These are phyloP conservation scores for Mirounga angustirostris DNA, from an alignment of 2,113 vertebrate genomes.

Conservation along the genomic window DNA sequence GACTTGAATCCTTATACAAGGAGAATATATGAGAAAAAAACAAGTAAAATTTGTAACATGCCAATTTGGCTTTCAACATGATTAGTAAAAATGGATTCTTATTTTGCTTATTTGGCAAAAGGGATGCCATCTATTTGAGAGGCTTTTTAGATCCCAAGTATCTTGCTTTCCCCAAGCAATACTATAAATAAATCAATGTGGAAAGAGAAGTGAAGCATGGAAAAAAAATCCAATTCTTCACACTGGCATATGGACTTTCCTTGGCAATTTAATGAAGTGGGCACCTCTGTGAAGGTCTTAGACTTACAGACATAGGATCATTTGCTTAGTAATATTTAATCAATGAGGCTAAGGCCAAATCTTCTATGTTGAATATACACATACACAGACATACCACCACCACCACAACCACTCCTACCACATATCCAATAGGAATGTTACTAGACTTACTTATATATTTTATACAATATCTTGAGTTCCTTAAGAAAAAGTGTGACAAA, in stretches of 20 bases:
- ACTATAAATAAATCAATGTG: neutral
- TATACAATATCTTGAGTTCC: neutral
- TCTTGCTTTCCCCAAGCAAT: neutral
- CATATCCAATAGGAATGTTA: neutral
- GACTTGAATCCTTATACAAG: neutral
- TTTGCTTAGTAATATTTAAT: neutral
- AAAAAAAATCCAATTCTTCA: neutral
- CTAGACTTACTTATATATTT: neutral
- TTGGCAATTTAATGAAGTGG: neutral
- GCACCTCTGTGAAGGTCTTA: neutral
- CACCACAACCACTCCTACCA: no score
- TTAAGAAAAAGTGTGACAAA: neutral
- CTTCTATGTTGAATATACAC: neutral
- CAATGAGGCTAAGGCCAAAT: neutral
- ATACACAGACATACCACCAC: neutral
- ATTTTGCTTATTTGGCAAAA: conserved; percentile 7
- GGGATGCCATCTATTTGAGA: neutral
- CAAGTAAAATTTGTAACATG: neutral
- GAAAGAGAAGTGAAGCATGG: neutral
- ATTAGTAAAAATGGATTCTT: neutral
- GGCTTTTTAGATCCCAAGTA: neutral
- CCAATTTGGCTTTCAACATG: neutral
- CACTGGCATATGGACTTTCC: neutral
- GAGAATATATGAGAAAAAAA: neutral
- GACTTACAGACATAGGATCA: neutral